Percentiles rank a stretch among this genome's conserved stretches.
Evolutionary conservation across 92 coral and sea anemone genomes (phyloP).

Genomic region (Porites evermanni): DNA sequence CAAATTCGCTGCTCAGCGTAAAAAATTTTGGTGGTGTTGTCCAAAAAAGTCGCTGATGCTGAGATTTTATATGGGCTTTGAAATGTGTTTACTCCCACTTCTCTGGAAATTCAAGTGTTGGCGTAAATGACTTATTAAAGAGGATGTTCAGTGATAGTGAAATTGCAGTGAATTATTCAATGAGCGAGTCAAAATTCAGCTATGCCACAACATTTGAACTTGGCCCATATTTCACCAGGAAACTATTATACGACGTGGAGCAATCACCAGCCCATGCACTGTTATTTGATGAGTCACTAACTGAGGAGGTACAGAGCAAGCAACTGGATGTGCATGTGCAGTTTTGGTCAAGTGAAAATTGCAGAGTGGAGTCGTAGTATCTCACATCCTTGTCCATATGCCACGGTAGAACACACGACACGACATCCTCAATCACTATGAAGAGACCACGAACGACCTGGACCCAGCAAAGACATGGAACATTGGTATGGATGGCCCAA

Average conservation of each 20-base stretch:
- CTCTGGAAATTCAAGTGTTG: slow-evolving; percentile 62
- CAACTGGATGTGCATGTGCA: slow-evolving; percentile 63
- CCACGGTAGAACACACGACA: slow-evolving; percentile 54
- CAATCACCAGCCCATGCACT: slow-evolving; percentile 59
- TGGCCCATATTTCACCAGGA: slow-evolving; percentile 62
- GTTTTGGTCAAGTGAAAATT: slow-evolving; percentile 53
- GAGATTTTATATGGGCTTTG: slow-evolving; percentile 66
- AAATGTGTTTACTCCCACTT: slow-evolving; percentile 69
- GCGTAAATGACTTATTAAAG: slow-evolving; percentile 58
- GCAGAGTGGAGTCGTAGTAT: slow-evolving; percentile 61
- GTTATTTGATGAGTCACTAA: background rate
- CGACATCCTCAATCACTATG: slow-evolving; percentile 60
- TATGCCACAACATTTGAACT: slow-evolving; percentile 71
- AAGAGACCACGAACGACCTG: slow-evolving; percentile 56
- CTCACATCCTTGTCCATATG: slow-evolving; percentile 64
- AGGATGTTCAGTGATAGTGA: slow-evolving; percentile 69
- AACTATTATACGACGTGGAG: slow-evolving; percentile 32
- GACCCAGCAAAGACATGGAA: slow-evolving; percentile 46
- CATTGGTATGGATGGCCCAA: slow-evolving; percentile 71
- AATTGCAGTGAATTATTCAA: slow-evolving; percentile 59
- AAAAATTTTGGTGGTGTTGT: slow-evolving; percentile 19
- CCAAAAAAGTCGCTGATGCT: slow-evolving; percentile 67
- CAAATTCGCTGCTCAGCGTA: background rate
- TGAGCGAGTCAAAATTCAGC: slow-evolving; percentile 67
- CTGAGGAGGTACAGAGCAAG: slow-evolving; percentile 58